Base-by-base conservation (phyloP, 2,888 invertebrate genomes). In the Dichetophora obliterata region DNA sequence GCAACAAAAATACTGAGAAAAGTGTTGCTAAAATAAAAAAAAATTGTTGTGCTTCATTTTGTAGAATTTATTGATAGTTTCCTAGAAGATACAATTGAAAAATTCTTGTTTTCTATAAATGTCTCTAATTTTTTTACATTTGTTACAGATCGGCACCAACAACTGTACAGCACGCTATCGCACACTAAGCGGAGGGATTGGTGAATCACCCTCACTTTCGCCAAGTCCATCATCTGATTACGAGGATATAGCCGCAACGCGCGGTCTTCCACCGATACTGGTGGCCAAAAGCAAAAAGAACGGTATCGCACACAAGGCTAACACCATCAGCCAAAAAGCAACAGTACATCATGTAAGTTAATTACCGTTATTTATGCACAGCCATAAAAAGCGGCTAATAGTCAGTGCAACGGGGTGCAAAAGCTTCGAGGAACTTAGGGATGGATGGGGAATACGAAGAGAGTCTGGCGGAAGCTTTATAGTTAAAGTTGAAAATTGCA, bases 171-270 rank as follows among this genome's bases (percentile, higher is more conserved):
- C 90, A 76, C 87, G 89, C 75, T 90, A 90, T 83, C 85, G 90
- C 74, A 90, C 90, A 81, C 89, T 91, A 81, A 91, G 91, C 87
- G 91, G 91, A 82, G 91, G 91, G 80, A 90, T 91, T 83, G 91
- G 91, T 80, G 91, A 91, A 77, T 89, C 90, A 50, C 89, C 89
- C 43, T 90, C 90, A 57, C 83, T 89, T 74, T 93, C 93, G 77
- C 92, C 93, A 75, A 93, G 92, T 87, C 93, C 93, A 81, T 93
- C 93, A 86, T 93, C 92, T 81, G 93, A 93, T 90, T 93, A 93
- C 88, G 93, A 93, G 89, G 92, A 93, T 86, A 93, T 93, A 84
- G 92, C 92, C 82, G 91, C 91, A 84, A 87, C 89, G 76, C 85
- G 89, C 75, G 87, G 88, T 61, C 82, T 88, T 73, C 86, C 88